Percentiles rank a stretch among this genome's conserved stretches.
These are phyloP conservation scores for Piaya cayana DNA, from an alignment of 2,113 vertebrate genomes.

Conservation along the genomic window DNA sequence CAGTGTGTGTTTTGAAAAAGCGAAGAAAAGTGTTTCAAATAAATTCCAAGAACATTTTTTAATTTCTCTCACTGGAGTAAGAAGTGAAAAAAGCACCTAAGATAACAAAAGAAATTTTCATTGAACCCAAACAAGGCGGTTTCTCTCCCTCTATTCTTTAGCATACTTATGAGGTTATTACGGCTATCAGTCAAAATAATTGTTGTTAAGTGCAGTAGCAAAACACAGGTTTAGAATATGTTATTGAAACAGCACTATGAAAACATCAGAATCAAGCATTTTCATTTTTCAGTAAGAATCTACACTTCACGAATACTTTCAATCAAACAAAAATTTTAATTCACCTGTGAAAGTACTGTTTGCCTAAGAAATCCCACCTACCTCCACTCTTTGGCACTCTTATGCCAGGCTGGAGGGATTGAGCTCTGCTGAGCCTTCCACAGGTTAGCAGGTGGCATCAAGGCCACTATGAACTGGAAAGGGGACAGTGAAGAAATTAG, in stretches of 20 bases:
- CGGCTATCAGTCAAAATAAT: background rate
- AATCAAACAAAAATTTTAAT: background rate
- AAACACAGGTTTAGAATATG: background rate
- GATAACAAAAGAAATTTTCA: background rate
- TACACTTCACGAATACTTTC: background rate
- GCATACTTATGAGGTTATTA: background rate
- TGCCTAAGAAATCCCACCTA: background rate
- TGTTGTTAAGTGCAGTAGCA: background rate
- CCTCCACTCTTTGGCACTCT: background rate
- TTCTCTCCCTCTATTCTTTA: background rate
- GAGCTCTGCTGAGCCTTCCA: background rate
- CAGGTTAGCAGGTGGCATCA: rapidly evolving
- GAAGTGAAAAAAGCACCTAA: background rate
- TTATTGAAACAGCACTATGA: background rate
- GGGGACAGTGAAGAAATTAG: background rate
- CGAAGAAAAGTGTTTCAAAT: background rate
- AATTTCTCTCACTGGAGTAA: background rate
- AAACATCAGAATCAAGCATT: background rate
- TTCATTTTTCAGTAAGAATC: background rate
- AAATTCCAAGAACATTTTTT: background rate
- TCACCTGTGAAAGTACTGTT: background rate
- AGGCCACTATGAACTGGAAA: background rate
- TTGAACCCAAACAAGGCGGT: rapidly evolving
- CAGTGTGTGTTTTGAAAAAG: background rate
- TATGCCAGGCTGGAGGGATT: background rate